These are phyloP conservation scores for Oophaga pumilio DNA, from an alignment of 2,113 vertebrate genomes.

Conservation along the genomic window DNA sequence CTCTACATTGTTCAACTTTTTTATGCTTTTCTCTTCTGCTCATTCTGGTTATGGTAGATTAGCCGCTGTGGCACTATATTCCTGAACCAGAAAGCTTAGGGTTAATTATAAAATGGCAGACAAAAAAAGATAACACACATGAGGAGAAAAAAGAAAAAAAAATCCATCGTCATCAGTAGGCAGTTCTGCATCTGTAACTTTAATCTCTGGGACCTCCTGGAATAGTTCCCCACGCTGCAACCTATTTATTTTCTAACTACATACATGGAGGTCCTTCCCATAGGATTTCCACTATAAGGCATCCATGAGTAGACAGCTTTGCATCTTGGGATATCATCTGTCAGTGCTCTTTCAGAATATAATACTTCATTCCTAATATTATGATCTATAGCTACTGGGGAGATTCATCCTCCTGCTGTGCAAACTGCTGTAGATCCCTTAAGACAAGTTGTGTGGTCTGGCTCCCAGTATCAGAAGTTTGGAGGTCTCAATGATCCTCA, in stretches of 20 bases:
- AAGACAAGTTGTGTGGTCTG: constrained; percentile 1
- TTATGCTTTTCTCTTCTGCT: too few species aligned
- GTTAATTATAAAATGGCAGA: not conserved
- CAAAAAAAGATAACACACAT: not conserved
- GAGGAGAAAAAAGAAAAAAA: not conserved
- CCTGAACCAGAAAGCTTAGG: too few species aligned
- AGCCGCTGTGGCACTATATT: too few species aligned
- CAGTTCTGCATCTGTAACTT: not conserved
- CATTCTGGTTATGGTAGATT: too few species aligned
- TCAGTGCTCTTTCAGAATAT: not conserved
- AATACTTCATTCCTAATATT: not conserved
- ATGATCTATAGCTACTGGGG: not conserved
- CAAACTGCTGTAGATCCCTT: not conserved
- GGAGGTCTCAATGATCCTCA: not conserved
- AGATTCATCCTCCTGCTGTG: not conserved
- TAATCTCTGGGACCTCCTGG: not conserved
- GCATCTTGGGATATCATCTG: not conserved
- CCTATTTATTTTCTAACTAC: not conserved
- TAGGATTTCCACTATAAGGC: not conserved
- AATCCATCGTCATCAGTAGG: not conserved
- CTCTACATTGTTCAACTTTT: too few species aligned
- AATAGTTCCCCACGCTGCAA: not conserved
- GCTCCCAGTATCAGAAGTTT: not conserved
- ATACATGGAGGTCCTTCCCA: constrained; percentile 1
- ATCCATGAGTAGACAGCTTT: not conserved